Evolutionary conservation across 2,888 invertebrate genomes (phyloP), one percentile per base, ranked within the genome.

Genomic region (Minunthozetes semirufus): DNA sequence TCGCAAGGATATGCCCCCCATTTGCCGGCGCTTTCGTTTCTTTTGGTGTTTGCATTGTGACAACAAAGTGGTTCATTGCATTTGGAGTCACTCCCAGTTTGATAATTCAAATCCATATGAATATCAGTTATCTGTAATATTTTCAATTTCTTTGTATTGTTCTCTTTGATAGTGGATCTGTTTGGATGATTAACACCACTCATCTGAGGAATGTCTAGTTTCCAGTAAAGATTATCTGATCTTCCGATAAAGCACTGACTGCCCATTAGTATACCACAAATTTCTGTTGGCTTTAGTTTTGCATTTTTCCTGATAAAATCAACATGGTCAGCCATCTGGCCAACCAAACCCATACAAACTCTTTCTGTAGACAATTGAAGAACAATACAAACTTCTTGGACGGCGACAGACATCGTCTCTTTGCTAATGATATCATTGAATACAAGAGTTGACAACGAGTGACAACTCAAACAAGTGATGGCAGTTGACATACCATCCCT

Each of bases 31-130:
- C 25, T 61, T 17, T 38, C 29, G 17, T 33, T 22, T 9, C 50
- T 11, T 3, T 29, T 33, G 3, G 15, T 33, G 11, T 42, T 15
- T n/a, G 22, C 5, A 1, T n/a, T 17, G 3, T 63, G 63, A 82
- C 97, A 98, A 82, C 97, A 98, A 1, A 96, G 85, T 0, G 96
- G 97, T 82, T 96, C 93, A 77, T 90, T 90, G 82, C 97, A 98
- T 78, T 93, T 91, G 0, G 94, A 94, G 82, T 94, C 94, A 9
- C 92, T 88, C 78, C 84, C 84, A 13, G 91, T 91, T 76, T 89
- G 88, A 81, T 98, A 98, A 81, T 92, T 91, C 0, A 93, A 92
- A 84, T 98, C 97, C 81, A 91, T 92, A 83, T 98, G 97, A 0
- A 96, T 93, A 82, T 98, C 97, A 0, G 95, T 94, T 78, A 98